Conservation (phyloP, 2,888 invertebrate species). For the Sycophila texana region DNA sequence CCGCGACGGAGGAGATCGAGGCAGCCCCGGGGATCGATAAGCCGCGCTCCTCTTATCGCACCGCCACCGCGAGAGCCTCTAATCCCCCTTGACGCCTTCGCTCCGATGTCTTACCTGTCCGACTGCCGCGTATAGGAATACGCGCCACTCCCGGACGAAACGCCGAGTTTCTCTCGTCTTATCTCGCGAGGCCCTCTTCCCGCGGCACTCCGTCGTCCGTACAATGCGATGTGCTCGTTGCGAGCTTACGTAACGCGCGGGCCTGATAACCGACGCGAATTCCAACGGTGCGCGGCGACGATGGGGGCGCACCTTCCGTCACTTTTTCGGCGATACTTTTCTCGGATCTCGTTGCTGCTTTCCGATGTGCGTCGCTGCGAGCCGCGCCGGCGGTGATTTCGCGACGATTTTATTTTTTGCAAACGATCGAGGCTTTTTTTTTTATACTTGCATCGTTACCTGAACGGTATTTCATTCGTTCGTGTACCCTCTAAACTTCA, state of each 20-base stretch:
- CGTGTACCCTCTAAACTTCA: too few species aligned
- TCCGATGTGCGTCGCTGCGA: too few species aligned
- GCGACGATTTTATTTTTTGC: too few species aligned
- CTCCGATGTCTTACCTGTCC: background rate
- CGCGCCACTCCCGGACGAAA: background rate
- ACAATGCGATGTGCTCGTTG: background rate
- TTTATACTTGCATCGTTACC: too few species aligned
- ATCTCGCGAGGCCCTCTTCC: slow-evolving; percentile 8
- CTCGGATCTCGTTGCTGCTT: background rate
- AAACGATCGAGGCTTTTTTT: too few species aligned
- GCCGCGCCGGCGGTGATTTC: too few species aligned
- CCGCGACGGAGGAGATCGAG: background rate
- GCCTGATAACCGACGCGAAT: background rate
- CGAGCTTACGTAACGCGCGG: slow-evolving; percentile 52
- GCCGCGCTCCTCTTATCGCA: background rate
- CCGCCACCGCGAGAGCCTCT: background rate
- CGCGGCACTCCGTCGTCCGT: background rate
- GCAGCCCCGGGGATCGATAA: background rate
- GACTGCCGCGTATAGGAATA: background rate
- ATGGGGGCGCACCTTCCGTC: slow-evolving; percentile 29
- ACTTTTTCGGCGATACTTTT: background rate
- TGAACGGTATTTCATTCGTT: too few species aligned
- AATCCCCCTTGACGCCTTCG: background rate
- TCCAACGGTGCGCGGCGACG: background rate
- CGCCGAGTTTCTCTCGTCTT: background rate